Base-by-base conservation (phyloP, 53 echinoderm and acorn worm genomes). In the Arbacia lixula region DNA sequence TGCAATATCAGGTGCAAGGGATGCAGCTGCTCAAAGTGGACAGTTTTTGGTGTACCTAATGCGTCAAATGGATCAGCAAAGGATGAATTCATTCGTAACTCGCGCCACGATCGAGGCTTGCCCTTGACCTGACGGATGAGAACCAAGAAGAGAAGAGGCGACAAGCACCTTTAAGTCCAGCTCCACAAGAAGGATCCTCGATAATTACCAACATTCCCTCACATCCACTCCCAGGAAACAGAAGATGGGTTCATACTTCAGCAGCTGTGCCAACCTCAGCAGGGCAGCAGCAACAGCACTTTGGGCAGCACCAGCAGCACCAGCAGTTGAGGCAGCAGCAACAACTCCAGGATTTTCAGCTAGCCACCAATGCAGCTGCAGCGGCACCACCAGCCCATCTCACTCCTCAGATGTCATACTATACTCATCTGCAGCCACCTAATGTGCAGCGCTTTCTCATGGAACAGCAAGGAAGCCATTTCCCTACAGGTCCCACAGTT, bases 51-150 rank as follows among this genome's bases (percentile, higher is more conserved):
- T 78, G 21, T 78, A 57, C 79, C 27, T 78, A 27, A 78, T 78
- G 60, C 79, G 79, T 35, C 60, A 78, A 78, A 78, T 49, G 72
- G 72, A 72, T 72, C 72, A 72, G 72, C 72, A 72, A 72, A 72
- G 72, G 72, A 72, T 72, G 72, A 4, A 72, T 69, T 64, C 64
- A 64, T 64, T 64, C 64, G 33, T 64, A 28, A 64, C 64, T 64
- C 64, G 33, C 32, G 64, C 64, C 64, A n/a, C n/a, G n/a, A n/a
- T n/a, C 46, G 8, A 46, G 46, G 46, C 46, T 46, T 46, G 46
- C 46, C 46, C 46, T 46, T 10, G 46, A 46, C 14, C 46, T 46
- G 8, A 46, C 14, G 46, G 46, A 46, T 10, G 46, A 46, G 14
- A 46, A 14, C 14, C 46, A 14, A 14, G 46, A 46, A 14, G 46